Evolutionary conservation across 2,113 vertebrate genomes (phyloP).

Genomic region (Elanus axillaris): DNA sequence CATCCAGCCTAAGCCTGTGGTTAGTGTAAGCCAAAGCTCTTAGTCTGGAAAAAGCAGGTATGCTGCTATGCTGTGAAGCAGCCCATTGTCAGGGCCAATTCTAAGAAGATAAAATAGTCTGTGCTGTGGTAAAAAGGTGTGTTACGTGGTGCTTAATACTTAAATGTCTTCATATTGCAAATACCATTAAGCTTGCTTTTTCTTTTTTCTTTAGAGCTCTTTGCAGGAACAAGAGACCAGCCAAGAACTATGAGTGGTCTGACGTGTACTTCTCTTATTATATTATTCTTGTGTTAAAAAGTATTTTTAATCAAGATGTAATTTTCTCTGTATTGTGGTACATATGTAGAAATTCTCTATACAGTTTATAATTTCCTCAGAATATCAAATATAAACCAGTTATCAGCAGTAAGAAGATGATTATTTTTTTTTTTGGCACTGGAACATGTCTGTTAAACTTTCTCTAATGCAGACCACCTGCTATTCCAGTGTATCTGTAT

Average conservation of each 20-base stretch:
- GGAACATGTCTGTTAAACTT: not conserved
- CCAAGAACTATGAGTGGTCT: not conserved
- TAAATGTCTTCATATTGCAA: not conserved
- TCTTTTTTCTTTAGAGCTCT: not conserved
- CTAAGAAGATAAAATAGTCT: not conserved
- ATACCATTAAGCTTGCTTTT: not conserved
- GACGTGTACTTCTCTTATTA: not conserved
- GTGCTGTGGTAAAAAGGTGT: not conserved
- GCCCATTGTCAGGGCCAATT: not conserved
- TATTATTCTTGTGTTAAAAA: not conserved
- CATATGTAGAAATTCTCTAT: not conserved
- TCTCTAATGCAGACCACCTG: not conserved
- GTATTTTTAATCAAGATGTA: not conserved
- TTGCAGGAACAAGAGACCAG: not conserved
- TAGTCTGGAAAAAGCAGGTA: not conserved
- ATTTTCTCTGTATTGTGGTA: not conserved
- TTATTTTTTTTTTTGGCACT: not conserved
- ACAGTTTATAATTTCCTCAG: not conserved
- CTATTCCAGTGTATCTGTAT: not conserved
- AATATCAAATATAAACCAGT: not conserved
- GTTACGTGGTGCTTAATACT: not conserved
- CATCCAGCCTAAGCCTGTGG: not conserved
- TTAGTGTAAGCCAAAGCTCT: not conserved
- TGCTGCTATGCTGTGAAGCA: not conserved
- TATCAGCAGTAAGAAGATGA: not conserved